These are phyloP conservation scores for Sinocyclocheilus anshuiensis DNA, from an alignment of 2,113 vertebrate genomes.

Conservation along the genomic window DNA sequence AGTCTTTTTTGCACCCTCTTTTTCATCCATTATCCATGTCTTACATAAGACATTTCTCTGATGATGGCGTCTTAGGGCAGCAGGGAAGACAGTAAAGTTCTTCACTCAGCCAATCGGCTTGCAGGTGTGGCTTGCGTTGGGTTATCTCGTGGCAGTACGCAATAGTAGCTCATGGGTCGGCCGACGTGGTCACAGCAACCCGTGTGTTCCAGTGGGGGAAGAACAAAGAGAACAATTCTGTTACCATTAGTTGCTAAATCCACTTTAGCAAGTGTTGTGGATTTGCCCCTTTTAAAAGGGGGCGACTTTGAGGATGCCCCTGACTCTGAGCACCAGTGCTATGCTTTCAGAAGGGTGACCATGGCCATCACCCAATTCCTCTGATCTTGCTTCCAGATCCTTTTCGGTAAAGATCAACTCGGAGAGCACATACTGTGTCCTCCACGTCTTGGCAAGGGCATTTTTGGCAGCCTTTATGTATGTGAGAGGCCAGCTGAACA, in stretches of 20 bases:
- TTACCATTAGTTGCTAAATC: conserved; percentile 20
- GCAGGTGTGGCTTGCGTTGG: conserved; percentile 46
- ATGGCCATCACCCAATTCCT: conserved; percentile 65
- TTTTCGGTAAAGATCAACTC: conserved; percentile 73
- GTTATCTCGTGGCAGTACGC: conserved; percentile 54
- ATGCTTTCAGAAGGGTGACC: conserved; percentile 71
- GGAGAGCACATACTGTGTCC: conserved; percentile 65
- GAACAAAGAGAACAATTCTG: conserved; percentile 35
- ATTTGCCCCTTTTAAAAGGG: conserved; percentile 40
- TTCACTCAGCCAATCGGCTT: conserved; percentile 57
- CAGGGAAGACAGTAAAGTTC: conserved; percentile 58
- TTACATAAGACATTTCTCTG: conserved; percentile 71
- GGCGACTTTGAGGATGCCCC: conserved; percentile 63
- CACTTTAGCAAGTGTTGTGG: conserved; percentile 30
- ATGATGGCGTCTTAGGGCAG: conserved; percentile 63
- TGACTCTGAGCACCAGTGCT: conserved; percentile 65
- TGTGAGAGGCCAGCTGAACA: conserved; percentile 67
- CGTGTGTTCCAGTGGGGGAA: conserved; percentile 19
- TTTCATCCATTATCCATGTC: conserved; percentile 71
- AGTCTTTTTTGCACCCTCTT: conserved; percentile 29
- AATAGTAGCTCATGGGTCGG: conserved; percentile 57
- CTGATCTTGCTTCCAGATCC: conserved; percentile 72
- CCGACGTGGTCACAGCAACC: conserved; percentile 29
- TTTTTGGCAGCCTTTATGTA: conserved; percentile 65
- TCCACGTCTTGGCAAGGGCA: conserved; percentile 69